Percentiles rank a stretch among this genome's conserved stretches.
phyloP scores from a whole-genome alignment of 2,113 vertebrate species.

The Axis porcinus region DNA sequence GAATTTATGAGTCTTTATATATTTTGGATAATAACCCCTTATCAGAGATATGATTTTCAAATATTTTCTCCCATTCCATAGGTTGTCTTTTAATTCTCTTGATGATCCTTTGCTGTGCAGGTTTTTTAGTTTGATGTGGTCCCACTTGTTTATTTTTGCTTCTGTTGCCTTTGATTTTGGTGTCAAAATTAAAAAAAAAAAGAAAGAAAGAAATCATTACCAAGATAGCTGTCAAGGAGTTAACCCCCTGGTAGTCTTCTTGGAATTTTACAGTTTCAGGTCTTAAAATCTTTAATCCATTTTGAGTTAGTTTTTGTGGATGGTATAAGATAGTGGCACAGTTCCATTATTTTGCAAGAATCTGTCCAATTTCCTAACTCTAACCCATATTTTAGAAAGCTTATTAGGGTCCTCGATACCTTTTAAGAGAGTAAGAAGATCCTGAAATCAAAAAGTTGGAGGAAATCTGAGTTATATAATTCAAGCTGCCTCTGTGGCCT shows the following conservation, averaged over 20 bases:
- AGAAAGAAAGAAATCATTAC: not conserved
- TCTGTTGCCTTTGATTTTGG: not conserved
- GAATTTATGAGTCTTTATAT: not conserved
- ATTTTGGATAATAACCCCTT: not conserved
- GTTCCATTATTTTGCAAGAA: not conserved
- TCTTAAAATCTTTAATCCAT: not conserved
- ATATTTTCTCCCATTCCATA: not conserved
- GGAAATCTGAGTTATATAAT: not conserved
- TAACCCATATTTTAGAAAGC: not conserved
- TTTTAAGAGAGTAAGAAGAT: not conserved
- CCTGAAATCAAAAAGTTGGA: not conserved
- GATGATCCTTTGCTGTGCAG: not conserved
- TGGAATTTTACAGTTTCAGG: not conserved
- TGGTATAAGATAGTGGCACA: not conserved
- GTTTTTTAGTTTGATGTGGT: not conserved
- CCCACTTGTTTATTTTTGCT: not conserved
- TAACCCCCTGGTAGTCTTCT: not conserved
- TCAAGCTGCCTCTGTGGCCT: not conserved
- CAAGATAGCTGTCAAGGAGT: not conserved
- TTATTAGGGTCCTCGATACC: not conserved
- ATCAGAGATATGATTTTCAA: not conserved
- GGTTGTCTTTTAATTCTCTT: not conserved
- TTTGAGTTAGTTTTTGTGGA: not conserved
- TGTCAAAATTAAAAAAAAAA: not conserved
- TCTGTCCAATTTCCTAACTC: not conserved